Evolutionary conservation across 2,888 invertebrate species (phyloP).

Genomic region (Torymus auratus): DNA sequence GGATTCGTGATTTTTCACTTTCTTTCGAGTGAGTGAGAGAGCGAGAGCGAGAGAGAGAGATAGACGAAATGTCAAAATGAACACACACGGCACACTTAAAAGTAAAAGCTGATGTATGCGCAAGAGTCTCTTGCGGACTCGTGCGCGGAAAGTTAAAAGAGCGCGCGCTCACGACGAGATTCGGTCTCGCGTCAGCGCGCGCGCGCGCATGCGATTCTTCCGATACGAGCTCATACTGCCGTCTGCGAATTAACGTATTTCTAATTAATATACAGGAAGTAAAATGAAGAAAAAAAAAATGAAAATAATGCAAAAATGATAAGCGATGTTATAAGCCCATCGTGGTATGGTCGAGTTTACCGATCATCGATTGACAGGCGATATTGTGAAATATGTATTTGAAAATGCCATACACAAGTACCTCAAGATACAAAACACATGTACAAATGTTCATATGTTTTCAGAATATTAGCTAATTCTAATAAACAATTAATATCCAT

Average conservation of each 20-base stretch:
- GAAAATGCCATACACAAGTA: constrained; percentile 76
- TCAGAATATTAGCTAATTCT: constrained; percentile 75
- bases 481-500: constrained; percentile 74
- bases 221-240: constrained; percentile 37
- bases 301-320: constrained; percentile 54
- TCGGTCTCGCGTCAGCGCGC: too few relatives aligned
- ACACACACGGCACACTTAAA: not conserved
- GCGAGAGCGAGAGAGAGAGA: not conserved
- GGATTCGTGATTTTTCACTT: constrained; percentile 5
- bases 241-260: constrained; percentile 29
- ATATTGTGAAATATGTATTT: constrained; percentile 70
- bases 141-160: not conserved
- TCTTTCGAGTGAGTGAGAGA: not conserved
- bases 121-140: constrained; percentile 6
- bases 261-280: constrained; percentile 38
- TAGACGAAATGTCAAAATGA: not conserved
- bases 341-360: constrained; percentile 36
- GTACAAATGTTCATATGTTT: constrained; percentile 76
- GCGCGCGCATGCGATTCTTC: not conserved
- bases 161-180: too few relatives aligned
- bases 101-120: not conserved
- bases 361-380: constrained; percentile 51
- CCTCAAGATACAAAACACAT: constrained; percentile 76
- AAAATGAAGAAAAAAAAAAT: constrained; percentile 32
- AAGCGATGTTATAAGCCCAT: constrained; percentile 55